Percentiles rank a stretch among this genome's conserved stretches.
These are phyloP conservation scores for Oxystoma pomonae DNA, from an alignment of 2,888 invertebrate genomes.

Conservation along the genomic window DNA sequence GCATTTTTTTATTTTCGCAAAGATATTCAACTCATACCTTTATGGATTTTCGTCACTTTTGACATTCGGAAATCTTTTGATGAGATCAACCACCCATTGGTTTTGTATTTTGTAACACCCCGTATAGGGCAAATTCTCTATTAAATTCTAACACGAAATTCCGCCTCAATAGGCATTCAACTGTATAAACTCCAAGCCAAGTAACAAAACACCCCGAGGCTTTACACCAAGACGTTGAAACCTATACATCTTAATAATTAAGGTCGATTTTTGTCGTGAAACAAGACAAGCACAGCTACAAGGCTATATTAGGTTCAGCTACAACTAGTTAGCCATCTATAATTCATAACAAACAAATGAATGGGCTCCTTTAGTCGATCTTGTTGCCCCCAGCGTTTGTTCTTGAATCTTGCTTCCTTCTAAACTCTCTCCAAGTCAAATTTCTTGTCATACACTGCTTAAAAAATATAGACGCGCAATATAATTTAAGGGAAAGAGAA, in stretches of 20 bases:
- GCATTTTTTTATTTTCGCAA: too few relatives aligned
- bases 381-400: not conserved
- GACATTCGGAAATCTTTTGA: too few relatives aligned
- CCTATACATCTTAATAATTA: not conserved
- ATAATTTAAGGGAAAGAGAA: too few relatives aligned
- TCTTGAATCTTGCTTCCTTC: not conserved
- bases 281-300: not conserved
- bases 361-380: not conserved
- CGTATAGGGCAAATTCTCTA: too few relatives aligned
- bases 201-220: not conserved
- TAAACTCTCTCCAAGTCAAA: not conserved
- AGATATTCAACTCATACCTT: too few relatives aligned
- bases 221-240: not conserved
- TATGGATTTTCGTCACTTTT: too few relatives aligned
- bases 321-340: not conserved
- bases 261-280: not conserved
- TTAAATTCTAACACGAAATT: too few relatives aligned
- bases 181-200: not conserved
- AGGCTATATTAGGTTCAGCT: not conserved
- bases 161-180: not conserved
- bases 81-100: too few relatives aligned
- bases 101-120: too few relatives aligned
- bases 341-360: not conserved
- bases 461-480: too few relatives aligned
- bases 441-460: not conserved